Base-by-base conservation (phyloP, 2,797 vertebrate species). In the Syndactyla subalaris region DNA sequence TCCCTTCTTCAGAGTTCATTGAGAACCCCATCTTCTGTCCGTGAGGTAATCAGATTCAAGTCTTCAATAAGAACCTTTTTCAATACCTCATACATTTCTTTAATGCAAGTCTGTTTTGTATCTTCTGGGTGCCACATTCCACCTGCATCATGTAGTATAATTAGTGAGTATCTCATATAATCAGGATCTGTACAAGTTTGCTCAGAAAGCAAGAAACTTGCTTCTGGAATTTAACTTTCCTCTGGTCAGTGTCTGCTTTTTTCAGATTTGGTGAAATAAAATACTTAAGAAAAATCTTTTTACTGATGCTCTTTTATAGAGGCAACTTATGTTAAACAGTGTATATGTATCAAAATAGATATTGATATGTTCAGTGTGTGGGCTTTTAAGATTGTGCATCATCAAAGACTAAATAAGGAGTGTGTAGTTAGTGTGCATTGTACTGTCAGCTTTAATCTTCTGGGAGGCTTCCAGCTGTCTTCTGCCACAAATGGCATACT, bases 401-500 rank as follows among this genome's bases (percentile, higher is more conserved):
- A 68, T 72, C 34, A 27, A 71, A 74, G 54, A 24, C 26, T 67
- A 65, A 84, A 65, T 43, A 43, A 74, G n/a, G 63, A 79, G 59
- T 32, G 15, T 86, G 18, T 14, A 27, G 52, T 51, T 55, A 43
- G 36, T n/a, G 38, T 79, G 18, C 27, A 4, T 51, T 45, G 65
- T 70, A 10, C 55, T 61, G 77, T 84, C 93, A 48, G 4, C 51
- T 78, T 65, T 55, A 66, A 85, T 94, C 73, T 39, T 75, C 41
- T 88, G 59, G 71, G 81, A 88, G 74, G 80, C 62, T 72, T 34
- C 32, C 95, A 92, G 93, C 96, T 96, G 96, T 78, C 94, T 92
- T 48, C 83, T 96, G 91, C 91, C 91, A 57, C 85, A 81, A 82
- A 46, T 88, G 92, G 94, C 61, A 72, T 16, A 63, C 68, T 88